Evolutionary conservation across 2,888 invertebrate species (phyloP), one percentile per base, ranked within the genome.

Genomic region (Neoascia interrupta): DNA sequence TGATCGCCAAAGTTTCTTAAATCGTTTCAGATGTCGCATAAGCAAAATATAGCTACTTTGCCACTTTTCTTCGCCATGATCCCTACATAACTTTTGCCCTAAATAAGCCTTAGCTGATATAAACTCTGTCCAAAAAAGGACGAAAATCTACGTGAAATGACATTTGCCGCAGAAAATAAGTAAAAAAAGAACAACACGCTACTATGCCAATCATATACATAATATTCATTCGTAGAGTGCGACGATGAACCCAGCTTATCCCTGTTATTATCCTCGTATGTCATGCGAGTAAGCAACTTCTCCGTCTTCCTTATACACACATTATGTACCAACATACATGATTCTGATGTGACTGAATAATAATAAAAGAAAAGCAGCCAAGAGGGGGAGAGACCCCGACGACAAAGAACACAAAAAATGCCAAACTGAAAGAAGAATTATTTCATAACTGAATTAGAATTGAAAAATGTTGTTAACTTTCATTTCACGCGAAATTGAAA

Each of bases 371-470:
- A 41, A 60, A 6, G 31, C 8, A 31, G 4, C 3, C 2, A 6
- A 6, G 31, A 31, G 31, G n/a, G 26, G 26, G 26, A 26, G 26
- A 26, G 26, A n/a, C n/a, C n/a, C n/a, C n/a, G n/a, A n/a, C n/a
- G n/a, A n/a, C 26, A 8, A 8, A 6, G 8, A 13, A 47, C 8
- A 37, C 18, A 51, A n/a, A 41, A 51, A 15, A 34, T 15, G 28
- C 21, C 11, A 47, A 36, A 36, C 53, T 36, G 47, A 16, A 47
- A 34, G 53, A 49, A 70, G 56, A 72, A 79, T 66, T 73, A 69
- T 68, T 63, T 73, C 74, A 80, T 80, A 80, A 80, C 80, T 80
- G 80, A 74, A 80, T 80, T 74, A 80, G 74, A 74, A 69, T 74
- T 80, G 74, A 69, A 80, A 80, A 74, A 80, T 74, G 56, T 66